Conservation (phyloP, 2,888 invertebrate species). For the Agriopis aurantiaria region DNA sequence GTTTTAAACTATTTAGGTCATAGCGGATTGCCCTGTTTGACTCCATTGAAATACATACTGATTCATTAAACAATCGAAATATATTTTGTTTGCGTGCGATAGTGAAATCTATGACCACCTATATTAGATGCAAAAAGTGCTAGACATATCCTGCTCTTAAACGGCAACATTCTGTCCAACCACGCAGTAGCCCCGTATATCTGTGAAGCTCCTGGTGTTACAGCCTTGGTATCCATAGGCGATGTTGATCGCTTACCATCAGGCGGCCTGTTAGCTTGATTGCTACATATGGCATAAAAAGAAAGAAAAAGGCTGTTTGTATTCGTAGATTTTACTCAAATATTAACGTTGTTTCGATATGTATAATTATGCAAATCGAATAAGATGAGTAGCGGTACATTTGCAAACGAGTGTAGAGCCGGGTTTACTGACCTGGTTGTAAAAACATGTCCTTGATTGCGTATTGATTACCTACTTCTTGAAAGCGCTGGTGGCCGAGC, state of each 20-base stretch:
- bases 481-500: no score
- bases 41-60: not conserved
- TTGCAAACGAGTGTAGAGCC: slow-evolving; percentile 45
- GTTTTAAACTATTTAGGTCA: not conserved
- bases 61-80: not conserved
- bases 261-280: no score
- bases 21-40: not conserved
- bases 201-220: no score
- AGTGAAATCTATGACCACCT: slow-evolving; percentile 5
- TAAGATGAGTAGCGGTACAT: slow-evolving; percentile 71
- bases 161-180: not conserved
- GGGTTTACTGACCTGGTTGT: slow-evolving; percentile 62
- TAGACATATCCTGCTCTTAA: not conserved
- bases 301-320: slow-evolving; percentile 1
- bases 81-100: not conserved
- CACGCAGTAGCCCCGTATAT: no score
- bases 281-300: no score
- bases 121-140: not conserved
- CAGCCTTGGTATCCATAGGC: no score
- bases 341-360: slow-evolving; percentile 8
- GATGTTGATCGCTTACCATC: no score
- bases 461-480: slow-evolving; percentile 11
- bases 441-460: slow-evolving; percentile 62
- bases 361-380: slow-evolving; percentile 54
- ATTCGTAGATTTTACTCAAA: slow-evolving; percentile 1